Percentiles rank a stretch among this genome's conserved stretches.
phyloP scores from a whole-genome alignment of 2,888 invertebrate species.

The Nyleta sp. region DNA sequence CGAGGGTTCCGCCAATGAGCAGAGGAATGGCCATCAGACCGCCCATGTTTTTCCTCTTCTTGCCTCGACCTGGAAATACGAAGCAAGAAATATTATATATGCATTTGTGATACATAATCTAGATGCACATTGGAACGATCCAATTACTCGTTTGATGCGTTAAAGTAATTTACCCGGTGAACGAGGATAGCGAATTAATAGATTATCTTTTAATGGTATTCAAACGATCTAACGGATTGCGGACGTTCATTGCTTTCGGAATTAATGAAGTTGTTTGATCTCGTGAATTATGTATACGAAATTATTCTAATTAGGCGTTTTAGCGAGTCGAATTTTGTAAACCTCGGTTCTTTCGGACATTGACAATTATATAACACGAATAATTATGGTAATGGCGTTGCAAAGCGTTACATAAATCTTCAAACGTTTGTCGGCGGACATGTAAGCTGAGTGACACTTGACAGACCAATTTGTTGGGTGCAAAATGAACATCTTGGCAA shows the following conservation, averaged over 20 bases:
- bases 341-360: background rate
- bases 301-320: conserved; percentile 31
- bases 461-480: no score
- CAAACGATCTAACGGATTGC: conserved; percentile 44
- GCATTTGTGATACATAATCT: conserved; percentile 22
- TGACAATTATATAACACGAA: conserved; percentile 25
- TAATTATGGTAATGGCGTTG: conserved; percentile 15
- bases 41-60: conserved; percentile 88
- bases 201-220: conserved; percentile 40
- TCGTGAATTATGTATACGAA: conserved; percentile 29
- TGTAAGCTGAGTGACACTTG: background rate
- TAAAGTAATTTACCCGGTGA: conserved; percentile 34
- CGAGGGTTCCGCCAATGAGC: conserved; percentile 90
- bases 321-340: conserved; percentile 11
- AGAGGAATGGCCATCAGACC: conserved; percentile 91
- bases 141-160: conserved; percentile 32
- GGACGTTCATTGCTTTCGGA: conserved; percentile 5
- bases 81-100: conserved; percentile 27
- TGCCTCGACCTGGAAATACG: conserved; percentile 84
- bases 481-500: no score
- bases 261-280: conserved; percentile 20
- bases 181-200: conserved; percentile 42
- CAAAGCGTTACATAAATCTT: conserved; percentile 5
- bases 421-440: background rate
- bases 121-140: conserved; percentile 25